phyloP scores from a whole-genome alignment of 2,888 invertebrate species.

The Xestoiulus laeticollis region DNA sequence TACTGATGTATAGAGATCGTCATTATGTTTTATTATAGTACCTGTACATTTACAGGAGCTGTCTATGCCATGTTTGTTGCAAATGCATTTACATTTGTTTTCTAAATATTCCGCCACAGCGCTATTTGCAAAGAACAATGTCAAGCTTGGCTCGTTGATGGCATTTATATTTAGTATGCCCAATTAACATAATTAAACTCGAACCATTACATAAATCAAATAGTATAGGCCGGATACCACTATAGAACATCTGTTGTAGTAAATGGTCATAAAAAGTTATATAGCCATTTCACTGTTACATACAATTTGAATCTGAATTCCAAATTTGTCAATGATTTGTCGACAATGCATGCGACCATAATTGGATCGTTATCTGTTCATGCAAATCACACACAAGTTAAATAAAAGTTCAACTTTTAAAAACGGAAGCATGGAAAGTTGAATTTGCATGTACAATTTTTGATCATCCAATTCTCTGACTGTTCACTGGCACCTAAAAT shows the following conservation, averaged over 20 bases:
- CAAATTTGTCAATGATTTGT: neutral
- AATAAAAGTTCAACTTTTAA: neutral
- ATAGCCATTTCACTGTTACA: neutral
- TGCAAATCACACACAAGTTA: neutral
- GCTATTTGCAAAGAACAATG: neutral
- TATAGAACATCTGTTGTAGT: neutral
- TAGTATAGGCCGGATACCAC: neutral
- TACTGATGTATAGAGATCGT: neutral
- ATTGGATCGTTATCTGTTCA: neutral
- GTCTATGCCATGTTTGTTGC: neutral
- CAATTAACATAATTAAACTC: neutral
- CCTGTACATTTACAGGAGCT: neutral
- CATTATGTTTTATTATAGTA: neutral
- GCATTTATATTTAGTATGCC: neutral
- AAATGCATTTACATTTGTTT: neutral
- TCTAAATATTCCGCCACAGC: neutral
- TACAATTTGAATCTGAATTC: neutral
- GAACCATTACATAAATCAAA: constrained; percentile 23
- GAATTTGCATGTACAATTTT: too few species aligned
- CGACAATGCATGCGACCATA: neutral
- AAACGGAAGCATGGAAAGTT: neutral
- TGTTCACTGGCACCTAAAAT: too few species aligned
- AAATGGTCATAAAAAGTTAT: neutral
- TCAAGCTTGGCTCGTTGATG: neutral
- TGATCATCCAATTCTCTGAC: too few species aligned